Conservation (phyloP, 1,140 invertebrate genomes). For the Theocolax elegans region DNA sequence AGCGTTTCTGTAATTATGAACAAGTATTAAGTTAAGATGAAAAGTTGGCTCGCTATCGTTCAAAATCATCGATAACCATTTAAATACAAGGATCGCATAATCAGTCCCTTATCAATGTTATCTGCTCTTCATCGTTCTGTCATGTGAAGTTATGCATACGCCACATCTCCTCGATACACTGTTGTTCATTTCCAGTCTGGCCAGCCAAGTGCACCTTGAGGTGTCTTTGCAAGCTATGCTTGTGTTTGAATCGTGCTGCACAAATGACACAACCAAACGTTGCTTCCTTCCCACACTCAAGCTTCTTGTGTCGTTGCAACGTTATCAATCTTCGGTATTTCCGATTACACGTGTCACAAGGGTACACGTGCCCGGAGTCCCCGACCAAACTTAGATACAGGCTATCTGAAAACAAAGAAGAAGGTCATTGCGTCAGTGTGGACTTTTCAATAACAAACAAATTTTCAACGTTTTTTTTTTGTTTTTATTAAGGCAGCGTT, state of each 20-base stretch:
- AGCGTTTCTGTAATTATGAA: too few species aligned
- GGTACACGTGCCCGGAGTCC: slow-evolving; percentile 13
- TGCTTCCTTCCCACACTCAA: slow-evolving; percentile 63
- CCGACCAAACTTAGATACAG: neutral
- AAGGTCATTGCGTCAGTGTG: slow-evolving; percentile 16
- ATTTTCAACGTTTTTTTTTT: neutral
- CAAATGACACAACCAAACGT: slow-evolving; percentile 60
- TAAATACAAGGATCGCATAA: too few species aligned
- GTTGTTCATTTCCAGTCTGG: neutral
- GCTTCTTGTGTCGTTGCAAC: slow-evolving; percentile 62
- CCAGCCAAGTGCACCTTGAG: slow-evolving; percentile 53
- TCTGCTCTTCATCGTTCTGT: too few species aligned
- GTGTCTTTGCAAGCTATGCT: slow-evolving; percentile 61
- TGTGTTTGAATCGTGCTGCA: slow-evolving; percentile 62
- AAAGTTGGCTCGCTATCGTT: too few species aligned
- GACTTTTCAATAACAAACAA: too few species aligned
- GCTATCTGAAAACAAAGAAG: slow-evolving; percentile 33
- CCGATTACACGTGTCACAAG: slow-evolving; percentile 59
- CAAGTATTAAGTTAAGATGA: too few species aligned
- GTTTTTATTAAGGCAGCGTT: neutral
- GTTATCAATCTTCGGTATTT: slow-evolving; percentile 59
- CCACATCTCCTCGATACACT: slow-evolving; percentile 22
- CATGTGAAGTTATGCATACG: slow-evolving; percentile 23
- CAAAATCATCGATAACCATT: too few species aligned
- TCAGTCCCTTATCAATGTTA: too few species aligned